Percentiles rank a stretch among this genome's conserved stretches.
These are phyloP conservation scores for Lucifuga dentata DNA, from an alignment of 2,113 vertebrate species.

Conservation along the genomic window DNA sequence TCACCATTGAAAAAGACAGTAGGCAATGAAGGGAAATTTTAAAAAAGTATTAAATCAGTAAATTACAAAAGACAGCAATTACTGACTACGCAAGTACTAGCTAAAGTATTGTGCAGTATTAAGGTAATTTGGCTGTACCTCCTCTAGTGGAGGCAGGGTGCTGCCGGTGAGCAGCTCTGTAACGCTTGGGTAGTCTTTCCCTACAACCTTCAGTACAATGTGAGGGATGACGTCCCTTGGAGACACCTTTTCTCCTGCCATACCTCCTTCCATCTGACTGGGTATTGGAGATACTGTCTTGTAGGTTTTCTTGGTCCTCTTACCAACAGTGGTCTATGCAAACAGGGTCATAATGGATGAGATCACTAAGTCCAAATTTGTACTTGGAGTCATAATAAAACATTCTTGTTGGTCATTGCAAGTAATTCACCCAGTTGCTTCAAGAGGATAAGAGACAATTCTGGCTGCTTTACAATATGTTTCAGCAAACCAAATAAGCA, in stretches of 20 bases:
- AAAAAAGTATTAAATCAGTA: too few relatives aligned
- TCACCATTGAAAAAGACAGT: neutral
- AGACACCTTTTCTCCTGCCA: slow-evolving; percentile 47
- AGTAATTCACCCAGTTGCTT: too few relatives aligned
- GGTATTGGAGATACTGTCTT: slow-evolving; percentile 66
- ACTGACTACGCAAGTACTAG: neutral
- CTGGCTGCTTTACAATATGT: neutral
- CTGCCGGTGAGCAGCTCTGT: slow-evolving; percentile 73
- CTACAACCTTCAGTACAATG: slow-evolving; percentile 76
- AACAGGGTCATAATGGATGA: neutral
- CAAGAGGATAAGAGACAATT: too few relatives aligned
- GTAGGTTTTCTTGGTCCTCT: slow-evolving; percentile 73
- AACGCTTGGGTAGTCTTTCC: slow-evolving; percentile 45
- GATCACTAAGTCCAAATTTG: neutral
- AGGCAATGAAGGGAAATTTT: neutral
- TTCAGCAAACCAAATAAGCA: too few relatives aligned
- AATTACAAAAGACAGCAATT: too few relatives aligned
- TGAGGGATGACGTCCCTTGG: slow-evolving; percentile 78
- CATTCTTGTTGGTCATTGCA: neutral
- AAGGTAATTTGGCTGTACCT: slow-evolving; percentile 79
- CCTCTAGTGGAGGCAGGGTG: slow-evolving; percentile 75
- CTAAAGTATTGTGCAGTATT: neutral
- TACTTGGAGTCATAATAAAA: neutral
- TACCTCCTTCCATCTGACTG: slow-evolving; percentile 62
- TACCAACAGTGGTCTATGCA: slow-evolving; percentile 59